Conservation (phyloP, 2,797 vertebrate genomes). For the Mormyrus proboscirostris region DNA sequence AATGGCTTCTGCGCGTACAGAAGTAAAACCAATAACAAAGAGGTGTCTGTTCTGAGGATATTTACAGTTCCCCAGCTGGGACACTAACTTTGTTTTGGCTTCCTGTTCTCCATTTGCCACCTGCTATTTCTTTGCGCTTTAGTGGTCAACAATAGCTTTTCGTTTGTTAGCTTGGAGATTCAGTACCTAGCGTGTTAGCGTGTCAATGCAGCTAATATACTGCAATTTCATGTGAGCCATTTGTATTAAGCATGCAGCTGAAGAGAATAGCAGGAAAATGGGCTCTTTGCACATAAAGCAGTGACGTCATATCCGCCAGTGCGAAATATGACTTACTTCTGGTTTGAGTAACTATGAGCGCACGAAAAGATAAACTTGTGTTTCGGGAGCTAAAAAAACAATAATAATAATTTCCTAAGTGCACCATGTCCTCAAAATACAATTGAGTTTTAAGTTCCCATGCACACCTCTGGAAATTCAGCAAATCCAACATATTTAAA, state of each 20-base stretch:
- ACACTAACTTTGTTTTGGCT: not conserved
- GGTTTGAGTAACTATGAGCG: too few species aligned
- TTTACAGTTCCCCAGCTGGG: not conserved
- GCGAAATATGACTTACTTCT: too few species aligned
- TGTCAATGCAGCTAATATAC: not conserved
- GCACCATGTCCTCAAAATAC: too few species aligned
- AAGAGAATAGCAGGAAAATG: not conserved
- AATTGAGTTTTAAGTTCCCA: too few species aligned
- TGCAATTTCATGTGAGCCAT: not conserved
- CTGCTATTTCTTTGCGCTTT: not conserved
- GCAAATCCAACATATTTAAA: too few species aligned
- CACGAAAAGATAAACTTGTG: too few species aligned
- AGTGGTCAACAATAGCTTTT: not conserved
- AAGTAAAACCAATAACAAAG: not conserved
- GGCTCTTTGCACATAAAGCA: too few species aligned
- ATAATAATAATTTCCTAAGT: too few species aligned
- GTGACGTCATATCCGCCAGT: too few species aligned
- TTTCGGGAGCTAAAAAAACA: too few species aligned
- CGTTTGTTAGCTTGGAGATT: not conserved
- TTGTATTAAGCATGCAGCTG: not conserved
- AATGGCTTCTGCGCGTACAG: not conserved
- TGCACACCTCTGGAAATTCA: too few species aligned
- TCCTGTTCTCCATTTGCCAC: not conserved
- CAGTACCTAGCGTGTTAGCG: not conserved
- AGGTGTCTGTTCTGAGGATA: not conserved